phyloP scores from a whole-genome alignment of 2,888 invertebrate genomes.

The Caenorhabditis parvicauda region DNA sequence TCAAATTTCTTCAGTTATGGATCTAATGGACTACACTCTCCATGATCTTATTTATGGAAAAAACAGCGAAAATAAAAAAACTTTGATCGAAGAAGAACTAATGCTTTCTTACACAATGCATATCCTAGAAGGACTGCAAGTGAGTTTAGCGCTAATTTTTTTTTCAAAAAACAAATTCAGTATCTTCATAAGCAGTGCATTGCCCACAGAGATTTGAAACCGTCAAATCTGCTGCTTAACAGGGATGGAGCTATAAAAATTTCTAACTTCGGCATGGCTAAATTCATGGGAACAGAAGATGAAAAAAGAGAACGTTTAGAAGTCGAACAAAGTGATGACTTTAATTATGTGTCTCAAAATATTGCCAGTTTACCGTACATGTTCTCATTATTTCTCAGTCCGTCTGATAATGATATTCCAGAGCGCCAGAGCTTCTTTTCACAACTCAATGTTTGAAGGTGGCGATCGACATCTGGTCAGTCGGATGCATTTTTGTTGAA shows the following conservation, averaged over 20 bases:
- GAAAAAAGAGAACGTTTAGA: no score
- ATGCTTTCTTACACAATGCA: no score
- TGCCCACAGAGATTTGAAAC: constrained; percentile 57
- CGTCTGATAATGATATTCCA: constrained; percentile 8
- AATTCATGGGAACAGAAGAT: no score
- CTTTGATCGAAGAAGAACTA: no score
- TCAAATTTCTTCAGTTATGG: constrained; percentile 46
- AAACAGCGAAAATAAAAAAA: no score
- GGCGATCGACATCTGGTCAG: constrained; percentile 60
- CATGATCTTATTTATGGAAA: constrained; percentile 56
- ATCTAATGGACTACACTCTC: constrained; percentile 55
- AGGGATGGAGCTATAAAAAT: constrained; percentile 27
- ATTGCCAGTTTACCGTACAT: constrained; percentile 55
- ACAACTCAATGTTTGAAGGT: constrained; percentile 59
- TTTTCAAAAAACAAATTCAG: constrained; percentile 33
- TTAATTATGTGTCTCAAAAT: constrained; percentile 60
- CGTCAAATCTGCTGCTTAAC: constrained; percentile 57
- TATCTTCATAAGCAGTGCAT: constrained; percentile 57
- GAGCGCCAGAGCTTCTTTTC: constrained; percentile 57
- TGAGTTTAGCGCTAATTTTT: no score
- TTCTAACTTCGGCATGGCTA: no score
- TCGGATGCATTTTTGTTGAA: constrained; percentile 58
- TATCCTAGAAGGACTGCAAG: no score
- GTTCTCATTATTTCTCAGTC: no score
- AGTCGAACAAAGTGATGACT: constrained; percentile 57